Evolutionary conservation across 2,888 invertebrate genomes (phyloP).

Genomic region (Mayetiola destructor): DNA sequence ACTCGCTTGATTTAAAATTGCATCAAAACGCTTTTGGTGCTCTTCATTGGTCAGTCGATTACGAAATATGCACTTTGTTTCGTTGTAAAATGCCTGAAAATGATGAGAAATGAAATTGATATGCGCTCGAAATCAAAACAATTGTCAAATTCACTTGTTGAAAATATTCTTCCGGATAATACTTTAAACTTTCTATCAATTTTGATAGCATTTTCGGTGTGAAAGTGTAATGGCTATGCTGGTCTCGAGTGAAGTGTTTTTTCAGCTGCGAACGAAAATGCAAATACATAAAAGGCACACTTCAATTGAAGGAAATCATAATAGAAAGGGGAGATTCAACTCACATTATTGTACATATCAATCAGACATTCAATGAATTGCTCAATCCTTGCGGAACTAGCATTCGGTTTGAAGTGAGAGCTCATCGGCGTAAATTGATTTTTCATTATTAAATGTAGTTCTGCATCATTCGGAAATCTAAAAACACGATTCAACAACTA

Average conservation of each 20-base stretch:
- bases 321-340: neutral
- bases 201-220: constrained; percentile 34
- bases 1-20: constrained; percentile 43
- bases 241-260: constrained; percentile 22
- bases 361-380: constrained; percentile 27
- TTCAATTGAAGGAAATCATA: neutral
- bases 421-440: constrained; percentile 28
- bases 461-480: constrained; percentile 27
- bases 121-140: neutral
- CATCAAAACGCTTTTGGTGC: constrained; percentile 49
- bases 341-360: constrained; percentile 25
- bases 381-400: constrained; percentile 22
- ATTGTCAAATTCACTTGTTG: constrained; percentile 26
- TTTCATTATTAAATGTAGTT: constrained; percentile 31
- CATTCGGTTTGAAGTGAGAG: constrained; percentile 22
- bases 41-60: constrained; percentile 54
- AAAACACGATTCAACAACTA: neutral
- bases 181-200: constrained; percentile 26
- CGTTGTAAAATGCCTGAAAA: constrained; percentile 53
- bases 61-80: constrained; percentile 59
- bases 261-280: neutral
- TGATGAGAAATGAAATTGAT: neutral
- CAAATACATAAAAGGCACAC: neutral
- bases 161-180: constrained; percentile 30
- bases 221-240: constrained; percentile 31